Evolutionary conservation across 1,140 invertebrate genomes (phyloP), one percentile per base, ranked within the genome.

Genomic region (Rhyacophila brunnea): DNA sequence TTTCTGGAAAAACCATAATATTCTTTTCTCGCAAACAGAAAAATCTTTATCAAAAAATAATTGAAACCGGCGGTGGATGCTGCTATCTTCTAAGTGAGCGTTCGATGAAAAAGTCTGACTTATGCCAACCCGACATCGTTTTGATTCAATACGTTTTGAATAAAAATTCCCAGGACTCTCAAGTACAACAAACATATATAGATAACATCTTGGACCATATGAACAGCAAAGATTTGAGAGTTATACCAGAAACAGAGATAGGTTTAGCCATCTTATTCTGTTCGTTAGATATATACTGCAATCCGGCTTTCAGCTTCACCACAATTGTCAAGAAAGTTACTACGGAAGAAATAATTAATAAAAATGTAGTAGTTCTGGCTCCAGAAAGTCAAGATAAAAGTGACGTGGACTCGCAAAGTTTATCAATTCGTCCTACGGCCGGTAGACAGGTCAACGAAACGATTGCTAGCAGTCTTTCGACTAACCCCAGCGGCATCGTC

Each of bases 201-300:
- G 75, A 75, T 70, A 70, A 74, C 19, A 71, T 73, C 62, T 58
- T 71, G 67, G 74, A 71, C 20, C 74, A 73, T 53, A 68, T 83
- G 54, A 80, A 79, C 56, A 71, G 63, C 28, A 77, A 76, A 51
- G 75, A 72, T 1, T 79, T 81, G 58, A 78, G 85, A 50, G 66
- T 83, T 35, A 78, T 88, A 56, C 78, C 82, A 45, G 86, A 88
- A 71, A 79, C 81, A 6, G 87, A 88, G 68, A 83, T 88, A 56
- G 85, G 84, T 7, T 74, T 86, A 38, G 84, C 86, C 14, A 79
- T 87, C 56, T 67, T 88, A 10, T 81, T 83, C 60, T 82, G 81
- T 68, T 86, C 83, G 1, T 77, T 72, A 23, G 74, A 80, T 40
- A 83, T 82, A 63, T 83, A 85, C 63, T 89, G 87, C 66, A 89